phyloP scores from a whole-genome alignment of 2,113 vertebrate genomes.

The Henicopernis longicauda region DNA sequence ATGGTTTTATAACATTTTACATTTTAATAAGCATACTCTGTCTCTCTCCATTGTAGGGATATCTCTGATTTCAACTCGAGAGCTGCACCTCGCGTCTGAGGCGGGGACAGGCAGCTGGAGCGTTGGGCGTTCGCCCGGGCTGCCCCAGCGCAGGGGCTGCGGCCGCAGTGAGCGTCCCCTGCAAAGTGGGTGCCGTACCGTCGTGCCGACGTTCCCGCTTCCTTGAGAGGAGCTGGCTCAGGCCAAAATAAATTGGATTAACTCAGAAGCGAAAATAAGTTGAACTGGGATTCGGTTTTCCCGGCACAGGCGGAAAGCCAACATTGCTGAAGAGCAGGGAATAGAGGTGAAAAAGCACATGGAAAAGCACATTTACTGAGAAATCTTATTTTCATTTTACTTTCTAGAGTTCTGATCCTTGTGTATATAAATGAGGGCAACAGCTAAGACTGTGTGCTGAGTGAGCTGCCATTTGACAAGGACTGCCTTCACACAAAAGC shows the following conservation, averaged over 20 bases:
- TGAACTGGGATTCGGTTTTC: neutral
- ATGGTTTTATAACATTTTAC: neutral
- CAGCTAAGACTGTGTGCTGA: neutral
- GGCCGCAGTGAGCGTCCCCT: neutral
- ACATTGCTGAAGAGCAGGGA: neutral
- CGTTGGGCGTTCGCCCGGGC: accelerated
- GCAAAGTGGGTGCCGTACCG: accelerated
- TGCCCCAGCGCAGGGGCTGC: accelerated
- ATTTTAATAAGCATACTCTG: neutral
- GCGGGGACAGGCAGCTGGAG: neutral
- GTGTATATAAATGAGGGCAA: neutral
- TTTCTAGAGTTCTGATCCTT: neutral
- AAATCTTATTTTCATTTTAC: neutral
- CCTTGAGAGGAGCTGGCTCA: neutral
- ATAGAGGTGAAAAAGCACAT: neutral
- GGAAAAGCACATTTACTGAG: neutral
- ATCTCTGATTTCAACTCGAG: neutral
- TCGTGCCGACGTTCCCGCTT: accelerated
- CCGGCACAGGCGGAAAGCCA: neutral
- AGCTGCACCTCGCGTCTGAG: neutral
- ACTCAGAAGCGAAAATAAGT: neutral
- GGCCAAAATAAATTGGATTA: neutral
- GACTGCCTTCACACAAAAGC: neutral
- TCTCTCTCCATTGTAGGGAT: neutral
- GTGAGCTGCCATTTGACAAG: neutral